These are phyloP conservation scores for Agrotis exclamationis DNA, from an alignment of 2,888 invertebrate species.

Conservation along the genomic window DNA sequence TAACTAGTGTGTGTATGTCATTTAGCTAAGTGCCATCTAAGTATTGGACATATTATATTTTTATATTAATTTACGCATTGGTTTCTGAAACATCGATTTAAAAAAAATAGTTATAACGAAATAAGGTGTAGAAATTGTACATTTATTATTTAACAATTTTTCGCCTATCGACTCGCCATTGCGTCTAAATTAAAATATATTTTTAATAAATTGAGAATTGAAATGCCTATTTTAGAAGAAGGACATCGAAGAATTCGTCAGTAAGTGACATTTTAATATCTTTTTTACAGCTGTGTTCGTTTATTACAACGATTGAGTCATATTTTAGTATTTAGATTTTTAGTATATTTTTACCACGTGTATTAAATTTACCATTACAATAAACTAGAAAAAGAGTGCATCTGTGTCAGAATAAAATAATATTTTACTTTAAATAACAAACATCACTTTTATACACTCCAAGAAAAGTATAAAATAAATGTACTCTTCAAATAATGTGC, in stretches of 20 bases:
- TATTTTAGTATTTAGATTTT: conserved; percentile 69
- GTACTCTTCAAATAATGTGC: conserved; percentile 39
- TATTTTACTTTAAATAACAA: conserved; percentile 54
- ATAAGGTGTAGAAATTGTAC: conserved; percentile 13
- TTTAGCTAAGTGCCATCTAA: conserved; percentile 63
- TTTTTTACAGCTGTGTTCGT: conserved; percentile 73
- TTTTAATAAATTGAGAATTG: conserved; percentile 19
- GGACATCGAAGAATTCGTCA: conserved; percentile 33
- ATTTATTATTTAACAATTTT: conserved; percentile 4
- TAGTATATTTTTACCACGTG: conserved; percentile 75
- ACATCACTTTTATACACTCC: conserved; percentile 47
- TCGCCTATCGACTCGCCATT: conserved; percentile 3
- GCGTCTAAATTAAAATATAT: conserved; percentile 21
- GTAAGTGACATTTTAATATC: conserved; percentile 1
- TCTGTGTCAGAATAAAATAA: conserved; percentile 58
- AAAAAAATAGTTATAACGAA: conserved; percentile 1
- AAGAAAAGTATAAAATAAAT: conserved; percentile 52
- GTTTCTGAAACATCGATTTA: conserved; percentile 63
- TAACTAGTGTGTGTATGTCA: conserved; percentile 46
- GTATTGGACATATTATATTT: conserved; percentile 56
- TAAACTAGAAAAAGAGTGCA: conserved; percentile 61
- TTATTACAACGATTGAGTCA: conserved; percentile 84
- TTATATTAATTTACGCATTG: conserved; percentile 39
- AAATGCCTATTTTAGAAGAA: conserved; percentile 18
- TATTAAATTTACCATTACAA: conserved; percentile 72